phyloP scores from a whole-genome alignment of 2,888 invertebrate species.

The Apotomis capreana region DNA sequence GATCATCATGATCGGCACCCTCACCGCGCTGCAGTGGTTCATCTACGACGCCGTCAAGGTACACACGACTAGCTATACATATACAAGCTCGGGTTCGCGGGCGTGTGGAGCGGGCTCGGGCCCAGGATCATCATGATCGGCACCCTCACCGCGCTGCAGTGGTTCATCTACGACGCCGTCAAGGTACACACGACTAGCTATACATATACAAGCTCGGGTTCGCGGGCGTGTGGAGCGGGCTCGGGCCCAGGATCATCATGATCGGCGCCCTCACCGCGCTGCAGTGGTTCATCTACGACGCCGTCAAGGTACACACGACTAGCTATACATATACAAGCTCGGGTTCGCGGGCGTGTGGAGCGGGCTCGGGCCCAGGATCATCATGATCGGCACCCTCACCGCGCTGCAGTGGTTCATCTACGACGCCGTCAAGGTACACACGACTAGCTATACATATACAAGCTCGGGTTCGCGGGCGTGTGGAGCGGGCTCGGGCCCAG shows the following conservation, averaged over 20 bases:
- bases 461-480: no score
- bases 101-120: constrained; percentile 92
- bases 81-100: no score
- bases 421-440: constrained; percentile 93
- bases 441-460: no score
- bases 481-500: no score
- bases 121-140: constrained; percentile 99
- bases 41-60: constrained; percentile 91
- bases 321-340: no score
- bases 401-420: constrained; percentile 99
- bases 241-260: constrained; percentile 97
- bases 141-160: constrained; percentile 96
- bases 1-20: constrained; percentile 98
- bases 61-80: no score
- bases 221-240: constrained; percentile 86
- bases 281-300: constrained; percentile 99
- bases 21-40: constrained; percentile 98
- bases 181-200: constrained; percentile 56
- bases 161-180: constrained; percentile 97
- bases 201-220: no score
- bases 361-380: no score
- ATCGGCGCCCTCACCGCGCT: constrained; percentile 97
- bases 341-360: no score
- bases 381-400: constrained; percentile 97
- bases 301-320: constrained; percentile 88